Conservation (phyloP, 2,113 vertebrate genomes). For the Nannobrachium achirus region DNA sequence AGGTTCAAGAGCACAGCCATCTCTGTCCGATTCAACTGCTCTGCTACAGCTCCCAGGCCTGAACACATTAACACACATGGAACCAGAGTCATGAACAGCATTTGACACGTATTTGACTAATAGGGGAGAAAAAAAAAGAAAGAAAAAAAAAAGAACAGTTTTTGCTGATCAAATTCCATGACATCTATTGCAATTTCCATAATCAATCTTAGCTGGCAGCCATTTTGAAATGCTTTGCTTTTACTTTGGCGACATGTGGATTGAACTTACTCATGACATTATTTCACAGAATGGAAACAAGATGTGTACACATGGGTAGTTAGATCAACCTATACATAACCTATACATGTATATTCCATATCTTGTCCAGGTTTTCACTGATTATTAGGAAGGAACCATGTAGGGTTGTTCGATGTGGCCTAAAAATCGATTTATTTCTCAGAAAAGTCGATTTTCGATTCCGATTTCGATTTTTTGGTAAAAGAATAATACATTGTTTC, state of each 20-base stretch:
- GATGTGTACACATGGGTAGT: not conserved
- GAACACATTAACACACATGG: slow-evolving; percentile 7
- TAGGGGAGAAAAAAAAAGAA: not conserved
- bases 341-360: no score
- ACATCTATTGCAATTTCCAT: not conserved
- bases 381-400: no score
- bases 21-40: slow-evolving; percentile 96
- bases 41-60: slow-evolving; percentile 91
- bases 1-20: slow-evolving; percentile 94
- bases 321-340: no score
- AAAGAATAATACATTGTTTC: no score
- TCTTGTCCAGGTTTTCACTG: no score
- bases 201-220: not conserved
- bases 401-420: no score
- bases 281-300: no score
- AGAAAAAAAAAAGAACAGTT: not conserved
- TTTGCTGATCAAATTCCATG: not conserved
- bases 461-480: no score
- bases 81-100: not conserved
- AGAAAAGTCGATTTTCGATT: no score
- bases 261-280: not conserved
- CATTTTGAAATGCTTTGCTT: not conserved
- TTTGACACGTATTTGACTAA: not conserved
- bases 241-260: not conserved
- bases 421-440: no score